These are phyloP conservation scores for Macroglossus sobrinus DNA, from an alignment of 2,113 vertebrate species.

Conservation along the genomic window DNA sequence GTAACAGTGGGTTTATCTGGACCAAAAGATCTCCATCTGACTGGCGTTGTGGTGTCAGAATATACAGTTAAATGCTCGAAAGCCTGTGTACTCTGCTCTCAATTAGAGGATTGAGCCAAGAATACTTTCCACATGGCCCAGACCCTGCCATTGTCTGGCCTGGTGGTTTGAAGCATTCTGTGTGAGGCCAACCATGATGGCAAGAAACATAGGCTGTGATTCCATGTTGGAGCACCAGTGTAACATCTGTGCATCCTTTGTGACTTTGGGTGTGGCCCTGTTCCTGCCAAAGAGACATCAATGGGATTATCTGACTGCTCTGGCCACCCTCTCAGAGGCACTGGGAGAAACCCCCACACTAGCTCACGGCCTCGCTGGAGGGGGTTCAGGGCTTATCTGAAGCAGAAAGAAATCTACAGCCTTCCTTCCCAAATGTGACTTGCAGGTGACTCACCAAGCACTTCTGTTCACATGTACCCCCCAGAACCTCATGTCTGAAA, in stretches of 20 bases:
- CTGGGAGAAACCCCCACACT: background rate
- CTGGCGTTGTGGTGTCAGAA: background rate
- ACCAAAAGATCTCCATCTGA: background rate
- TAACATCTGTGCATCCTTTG: slow-evolving; percentile 54
- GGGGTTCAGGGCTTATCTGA: background rate
- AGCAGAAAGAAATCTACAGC: background rate
- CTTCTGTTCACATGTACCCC: background rate
- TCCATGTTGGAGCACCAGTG: background rate
- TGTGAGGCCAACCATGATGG: background rate
- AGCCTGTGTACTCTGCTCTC: background rate
- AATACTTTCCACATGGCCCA: background rate
- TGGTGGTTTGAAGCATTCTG: slow-evolving; percentile 3
- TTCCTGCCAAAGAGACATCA: slow-evolving; percentile 41
- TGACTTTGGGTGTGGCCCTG: background rate
- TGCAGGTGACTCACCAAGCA: background rate
- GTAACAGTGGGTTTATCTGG: background rate
- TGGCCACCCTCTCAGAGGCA: background rate
- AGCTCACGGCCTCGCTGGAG: background rate
- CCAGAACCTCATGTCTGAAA: background rate
- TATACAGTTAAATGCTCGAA: background rate
- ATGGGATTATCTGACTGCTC: background rate
- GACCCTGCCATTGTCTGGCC: slow-evolving; percentile 13
- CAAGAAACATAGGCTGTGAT: background rate
- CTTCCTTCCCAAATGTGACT: background rate
- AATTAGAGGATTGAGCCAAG: background rate